These are phyloP conservation scores for Caenorhabditis remanei DNA, from an alignment of 1,140 invertebrate genomes.

Conservation along the genomic window DNA sequence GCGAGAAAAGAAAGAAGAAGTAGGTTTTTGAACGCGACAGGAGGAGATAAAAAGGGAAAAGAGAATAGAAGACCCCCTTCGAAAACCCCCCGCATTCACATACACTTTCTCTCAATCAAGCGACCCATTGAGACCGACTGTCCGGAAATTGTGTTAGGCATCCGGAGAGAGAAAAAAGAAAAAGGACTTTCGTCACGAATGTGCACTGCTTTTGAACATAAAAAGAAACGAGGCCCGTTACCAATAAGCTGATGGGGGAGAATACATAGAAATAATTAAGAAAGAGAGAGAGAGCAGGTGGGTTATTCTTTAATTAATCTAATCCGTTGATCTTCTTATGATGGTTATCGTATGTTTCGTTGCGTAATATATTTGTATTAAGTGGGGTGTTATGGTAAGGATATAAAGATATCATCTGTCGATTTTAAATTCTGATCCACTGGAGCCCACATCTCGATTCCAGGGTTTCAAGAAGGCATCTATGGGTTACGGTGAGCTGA, in stretches of 20 bases:
- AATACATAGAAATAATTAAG: neutral
- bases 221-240: neutral
- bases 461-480: too few species aligned
- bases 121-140: slow-evolving; percentile 51
- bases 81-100: slow-evolving; percentile 8
- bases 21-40: slow-evolving; percentile 46
- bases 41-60: slow-evolving; percentile 28
- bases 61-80: neutral
- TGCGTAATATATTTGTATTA: neutral
- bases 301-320: slow-evolving; percentile 23
- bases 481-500: too few species aligned
- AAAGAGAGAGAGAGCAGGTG: neutral
- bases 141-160: slow-evolving; percentile 55
- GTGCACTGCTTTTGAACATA: neutral
- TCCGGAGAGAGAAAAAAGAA: slow-evolving; percentile 21
- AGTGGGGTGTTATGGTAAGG: neutral
- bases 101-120: slow-evolving; percentile 54
- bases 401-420: too few species aligned
- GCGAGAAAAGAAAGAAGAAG: slow-evolving; percentile 39
- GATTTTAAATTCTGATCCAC: too few species aligned
- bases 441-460: too few species aligned
- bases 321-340: slow-evolving; percentile 11
- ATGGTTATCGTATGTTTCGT: slow-evolving; percentile 5
- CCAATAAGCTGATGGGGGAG: neutral
- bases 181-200: slow-evolving; percentile 11